Percentiles rank a stretch among this genome's conserved stretches.
phyloP scores from a whole-genome alignment of 1,140 invertebrate genomes.

The Sogatella furcifera region DNA sequence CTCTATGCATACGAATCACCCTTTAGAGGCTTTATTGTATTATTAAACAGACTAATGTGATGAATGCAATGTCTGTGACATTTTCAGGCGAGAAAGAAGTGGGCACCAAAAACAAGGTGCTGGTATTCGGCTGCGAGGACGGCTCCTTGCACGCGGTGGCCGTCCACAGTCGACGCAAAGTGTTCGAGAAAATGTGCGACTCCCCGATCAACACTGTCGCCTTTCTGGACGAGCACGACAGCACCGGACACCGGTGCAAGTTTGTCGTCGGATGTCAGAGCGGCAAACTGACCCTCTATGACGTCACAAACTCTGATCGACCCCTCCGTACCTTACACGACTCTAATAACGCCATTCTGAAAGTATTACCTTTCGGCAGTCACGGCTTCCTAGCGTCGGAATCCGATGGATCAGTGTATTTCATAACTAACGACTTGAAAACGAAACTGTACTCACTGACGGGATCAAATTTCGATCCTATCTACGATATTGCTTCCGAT shows the following conservation, averaged over 20 bases:
- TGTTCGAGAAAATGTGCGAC: conserved; percentile 32
- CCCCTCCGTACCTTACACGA: conserved; percentile 33
- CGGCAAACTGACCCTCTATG: conserved; percentile 39
- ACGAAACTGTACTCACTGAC: conserved; percentile 43
- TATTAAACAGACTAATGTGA: no score
- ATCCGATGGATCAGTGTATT: conserved; percentile 47
- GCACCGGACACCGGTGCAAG: neutral
- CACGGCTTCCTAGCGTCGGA: conserved; percentile 36
- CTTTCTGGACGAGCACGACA: conserved; percentile 27
- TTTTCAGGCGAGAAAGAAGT: conserved; percentile 43
- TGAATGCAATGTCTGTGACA: neutral
- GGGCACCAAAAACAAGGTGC: conserved; percentile 49
- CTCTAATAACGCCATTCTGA: conserved; percentile 37
- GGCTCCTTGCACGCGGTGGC: conserved; percentile 42
- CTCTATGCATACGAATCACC: no score
- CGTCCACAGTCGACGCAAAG: conserved; percentile 40
- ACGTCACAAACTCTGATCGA: conserved; percentile 27
- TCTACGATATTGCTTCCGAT: conserved; percentile 43
- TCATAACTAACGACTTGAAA: conserved; percentile 29
- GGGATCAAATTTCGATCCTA: conserved; percentile 56
- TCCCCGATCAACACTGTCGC: conserved; percentile 41
- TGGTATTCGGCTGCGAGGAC: conserved; percentile 52
- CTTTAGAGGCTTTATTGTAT: no score
- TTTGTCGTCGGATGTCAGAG: conserved; percentile 38
- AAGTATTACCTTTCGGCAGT: conserved; percentile 30